These are phyloP conservation scores for Rhabdomys dilectus DNA, from an alignment of 2,113 vertebrate genomes.

Conservation along the genomic window DNA sequence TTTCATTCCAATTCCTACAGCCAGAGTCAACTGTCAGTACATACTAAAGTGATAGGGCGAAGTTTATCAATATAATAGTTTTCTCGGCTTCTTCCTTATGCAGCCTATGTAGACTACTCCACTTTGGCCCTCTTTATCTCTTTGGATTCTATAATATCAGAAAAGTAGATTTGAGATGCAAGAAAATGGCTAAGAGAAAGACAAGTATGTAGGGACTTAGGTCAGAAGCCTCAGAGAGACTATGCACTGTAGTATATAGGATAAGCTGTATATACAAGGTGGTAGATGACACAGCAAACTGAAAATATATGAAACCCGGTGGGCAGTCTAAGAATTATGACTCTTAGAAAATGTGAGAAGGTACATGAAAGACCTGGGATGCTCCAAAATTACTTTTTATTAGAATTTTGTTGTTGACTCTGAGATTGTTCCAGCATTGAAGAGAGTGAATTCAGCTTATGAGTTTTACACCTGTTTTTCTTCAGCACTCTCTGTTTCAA, in stretches of 20 bases:
- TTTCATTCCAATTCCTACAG: not conserved
- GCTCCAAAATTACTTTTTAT: slow-evolving; percentile 4
- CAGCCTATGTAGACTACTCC: not conserved
- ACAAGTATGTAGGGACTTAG: not conserved
- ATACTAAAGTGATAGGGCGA: not conserved
- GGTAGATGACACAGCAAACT: not conserved
- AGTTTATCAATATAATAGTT: not conserved
- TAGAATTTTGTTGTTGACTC: not conserved
- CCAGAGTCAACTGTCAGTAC: not conserved
- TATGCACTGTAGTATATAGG: not conserved
- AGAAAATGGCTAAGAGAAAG: not conserved
- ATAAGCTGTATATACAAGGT: not conserved
- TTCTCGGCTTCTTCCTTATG: not conserved
- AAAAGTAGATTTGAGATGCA: not conserved
- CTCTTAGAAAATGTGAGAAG: slow-evolving; percentile 6
- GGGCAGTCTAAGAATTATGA: not conserved
- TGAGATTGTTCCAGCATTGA: not conserved
- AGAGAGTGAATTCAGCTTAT: not conserved
- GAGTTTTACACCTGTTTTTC: not conserved
- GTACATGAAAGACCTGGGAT: not conserved
- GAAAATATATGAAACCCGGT: not conserved
- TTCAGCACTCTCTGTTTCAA: not conserved
- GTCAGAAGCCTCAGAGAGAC: not conserved
- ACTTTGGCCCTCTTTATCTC: not conserved
- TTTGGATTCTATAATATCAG: not conserved